Evolutionary conservation across 2,888 invertebrate genomes (phyloP).

Genomic region (Diaphora mendica): DNA sequence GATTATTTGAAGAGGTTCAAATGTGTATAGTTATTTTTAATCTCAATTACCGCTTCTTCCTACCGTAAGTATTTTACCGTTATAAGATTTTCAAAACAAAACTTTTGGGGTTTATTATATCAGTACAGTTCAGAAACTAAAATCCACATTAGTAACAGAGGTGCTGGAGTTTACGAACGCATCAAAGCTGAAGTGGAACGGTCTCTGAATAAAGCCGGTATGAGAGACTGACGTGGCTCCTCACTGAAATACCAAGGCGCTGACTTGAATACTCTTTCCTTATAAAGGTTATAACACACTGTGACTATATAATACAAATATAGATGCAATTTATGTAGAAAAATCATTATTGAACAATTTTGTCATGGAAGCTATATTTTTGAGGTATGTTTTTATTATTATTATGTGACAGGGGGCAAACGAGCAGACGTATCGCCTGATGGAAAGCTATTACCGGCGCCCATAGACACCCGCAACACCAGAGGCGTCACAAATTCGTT

Average conservation of each 20-base stretch:
- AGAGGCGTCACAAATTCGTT: too few species aligned
- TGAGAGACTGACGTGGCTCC: conserved; percentile 35
- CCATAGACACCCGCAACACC: too few species aligned
- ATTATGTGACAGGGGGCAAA: too few species aligned
- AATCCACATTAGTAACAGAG: conserved; percentile 14
- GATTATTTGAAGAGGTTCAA: background rate
- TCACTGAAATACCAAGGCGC: conserved; percentile 41
- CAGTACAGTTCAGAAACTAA: conserved; percentile 1
- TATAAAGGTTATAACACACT: conserved; percentile 1
- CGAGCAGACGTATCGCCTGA: too few species aligned
- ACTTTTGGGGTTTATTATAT: too few species aligned
- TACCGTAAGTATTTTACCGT: too few species aligned
- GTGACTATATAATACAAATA: background rate
- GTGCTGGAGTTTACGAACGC: conserved; percentile 27
- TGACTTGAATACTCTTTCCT: conserved; percentile 43
- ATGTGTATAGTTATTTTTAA: background rate
- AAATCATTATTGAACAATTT: background rate
- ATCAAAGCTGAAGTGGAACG: conserved; percentile 38
- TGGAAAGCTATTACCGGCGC: too few species aligned
- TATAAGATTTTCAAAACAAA: background rate
- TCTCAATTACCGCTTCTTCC: background rate
- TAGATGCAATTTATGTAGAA: background rate
- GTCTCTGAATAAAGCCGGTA: conserved; percentile 35
- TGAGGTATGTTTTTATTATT: too few species aligned
- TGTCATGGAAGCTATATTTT: background rate